Evolutionary conservation across 1,140 invertebrate genomes (phyloP).

Genomic region (Drosophila sp.): DNA sequence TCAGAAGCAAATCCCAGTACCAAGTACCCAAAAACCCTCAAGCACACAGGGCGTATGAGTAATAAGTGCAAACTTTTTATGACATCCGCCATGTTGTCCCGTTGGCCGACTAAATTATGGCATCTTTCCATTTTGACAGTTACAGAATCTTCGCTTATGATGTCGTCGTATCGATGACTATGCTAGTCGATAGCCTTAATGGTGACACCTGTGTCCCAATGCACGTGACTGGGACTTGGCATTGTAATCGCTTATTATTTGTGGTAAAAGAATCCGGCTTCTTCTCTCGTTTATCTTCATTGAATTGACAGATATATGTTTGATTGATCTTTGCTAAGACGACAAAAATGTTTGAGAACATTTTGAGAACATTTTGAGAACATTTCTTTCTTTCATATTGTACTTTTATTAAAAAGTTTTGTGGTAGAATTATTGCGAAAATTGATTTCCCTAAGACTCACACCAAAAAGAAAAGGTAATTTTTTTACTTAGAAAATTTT

Average conservation of each 20-base stretch:
- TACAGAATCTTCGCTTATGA: not conserved
- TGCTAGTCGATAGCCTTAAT: slow-evolving; percentile 25
- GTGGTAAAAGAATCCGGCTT: slow-evolving; percentile 11
- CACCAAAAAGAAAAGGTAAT: slow-evolving; percentile 18
- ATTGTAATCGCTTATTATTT: slow-evolving; percentile 51
- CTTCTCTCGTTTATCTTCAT: slow-evolving; percentile 60
- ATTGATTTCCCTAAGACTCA: not conserved
- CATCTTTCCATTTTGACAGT: slow-evolving; percentile 25
- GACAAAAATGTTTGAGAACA: not conserved
- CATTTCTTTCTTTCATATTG: not conserved
- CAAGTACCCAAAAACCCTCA: not conserved
- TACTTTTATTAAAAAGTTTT: slow-evolving; percentile 7
- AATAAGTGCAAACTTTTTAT: slow-evolving; percentile 67
- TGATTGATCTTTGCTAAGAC: slow-evolving; percentile 45
- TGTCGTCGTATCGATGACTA: not conserved
- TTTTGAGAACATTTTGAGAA: not conserved
- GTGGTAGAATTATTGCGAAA: not conserved
- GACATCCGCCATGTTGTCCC: slow-evolving; percentile 40
- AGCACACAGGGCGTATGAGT: slow-evolving; percentile 41
- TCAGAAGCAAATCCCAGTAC: not conserved
- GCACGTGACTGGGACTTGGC: slow-evolving; percentile 55
- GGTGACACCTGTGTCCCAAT: slow-evolving; percentile 46
- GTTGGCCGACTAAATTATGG: slow-evolving; percentile 51
- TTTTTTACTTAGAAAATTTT: slow-evolving; percentile 35
- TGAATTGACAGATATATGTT: slow-evolving; percentile 48